These are phyloP conservation scores for Glossosoma conforme DNA, from an alignment of 1,140 invertebrate species.

Conservation along the genomic window DNA sequence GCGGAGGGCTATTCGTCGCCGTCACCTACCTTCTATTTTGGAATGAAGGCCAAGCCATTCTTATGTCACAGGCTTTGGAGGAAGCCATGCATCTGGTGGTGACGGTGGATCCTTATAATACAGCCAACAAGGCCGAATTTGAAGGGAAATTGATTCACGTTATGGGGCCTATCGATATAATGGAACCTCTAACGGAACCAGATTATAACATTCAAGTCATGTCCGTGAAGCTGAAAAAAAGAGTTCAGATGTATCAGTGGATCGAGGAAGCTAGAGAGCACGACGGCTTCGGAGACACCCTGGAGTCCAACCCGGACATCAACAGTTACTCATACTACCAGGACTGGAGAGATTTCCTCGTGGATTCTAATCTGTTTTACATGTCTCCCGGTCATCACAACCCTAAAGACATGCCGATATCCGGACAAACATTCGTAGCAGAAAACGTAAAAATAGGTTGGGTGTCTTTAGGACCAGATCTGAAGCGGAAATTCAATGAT, in stretches of 20 bases:
- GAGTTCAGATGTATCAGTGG: conserved; percentile 91
- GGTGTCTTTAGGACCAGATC: conserved; percentile 51
- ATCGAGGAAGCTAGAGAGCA: conserved; percentile 61
- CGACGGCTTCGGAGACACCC: conserved; percentile 36
- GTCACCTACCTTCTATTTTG: conserved; percentile 62
- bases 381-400: conserved; percentile 72
- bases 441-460: conserved; percentile 55
- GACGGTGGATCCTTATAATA: conserved; percentile 49
- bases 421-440: conserved; percentile 55
- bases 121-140: conserved; percentile 55
- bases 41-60: conserved; percentile 72
- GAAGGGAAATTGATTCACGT: conserved; percentile 75
- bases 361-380: conserved; percentile 72
- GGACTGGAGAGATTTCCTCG: conserved; percentile 76
- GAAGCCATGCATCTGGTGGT: conserved; percentile 62
- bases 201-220: conserved; percentile 73
- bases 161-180: conserved; percentile 62
- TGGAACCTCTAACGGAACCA: conserved; percentile 76
- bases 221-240: conserved; percentile 66
- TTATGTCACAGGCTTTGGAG: conserved; percentile 63
- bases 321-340: conserved; percentile 71
- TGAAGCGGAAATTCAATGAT: conserved; percentile 72
- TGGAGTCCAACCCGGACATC: conserved; percentile 36
- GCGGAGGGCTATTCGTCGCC: conserved; percentile 50
- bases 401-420: conserved; percentile 62